phyloP scores from a whole-genome alignment of 1,140 invertebrate species.

The Drosophila athabasca region DNA sequence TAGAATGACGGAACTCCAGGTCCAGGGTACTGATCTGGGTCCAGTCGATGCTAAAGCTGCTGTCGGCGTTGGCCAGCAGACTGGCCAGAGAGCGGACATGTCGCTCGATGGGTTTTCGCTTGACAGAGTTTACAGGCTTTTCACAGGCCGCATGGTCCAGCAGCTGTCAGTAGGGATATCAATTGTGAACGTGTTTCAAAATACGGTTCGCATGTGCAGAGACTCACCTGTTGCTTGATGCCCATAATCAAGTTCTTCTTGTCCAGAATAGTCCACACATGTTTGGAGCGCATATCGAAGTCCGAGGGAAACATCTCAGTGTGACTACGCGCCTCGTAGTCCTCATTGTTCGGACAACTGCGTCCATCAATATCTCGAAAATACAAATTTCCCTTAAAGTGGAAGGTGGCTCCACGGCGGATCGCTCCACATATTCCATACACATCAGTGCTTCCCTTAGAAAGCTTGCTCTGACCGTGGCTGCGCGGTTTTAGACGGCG shows the following conservation, averaged over 20 bases:
- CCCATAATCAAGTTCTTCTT: slow-evolving; percentile 71
- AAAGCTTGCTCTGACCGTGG: background rate
- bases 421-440: slow-evolving; percentile 46
- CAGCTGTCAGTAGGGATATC: slow-evolving; percentile 23
- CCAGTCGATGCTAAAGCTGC: slow-evolving; percentile 77
- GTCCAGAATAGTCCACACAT: slow-evolving; percentile 69
- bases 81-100: slow-evolving; percentile 37
- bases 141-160: slow-evolving; percentile 37
- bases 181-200: background rate
- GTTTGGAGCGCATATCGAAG: slow-evolving; percentile 60
- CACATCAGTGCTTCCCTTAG: background rate
- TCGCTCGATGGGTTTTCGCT: slow-evolving; percentile 39
- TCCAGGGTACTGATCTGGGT: slow-evolving; percentile 83
- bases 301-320: slow-evolving; percentile 81
- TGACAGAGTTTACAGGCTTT: background rate
- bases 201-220: background rate
- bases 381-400: slow-evolving; percentile 73
- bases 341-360: slow-evolving; percentile 75
- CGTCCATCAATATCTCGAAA: slow-evolving; percentile 72
- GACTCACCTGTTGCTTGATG: slow-evolving; percentile 72
- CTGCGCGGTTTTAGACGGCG: slow-evolving; percentile 41
- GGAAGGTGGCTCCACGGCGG: slow-evolving; percentile 68
- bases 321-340: slow-evolving; percentile 61
- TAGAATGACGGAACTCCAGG: slow-evolving; percentile 84
- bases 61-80: slow-evolving; percentile 50